Evolutionary conservation across 1,140 invertebrate species (phyloP).

Genomic region (Physella acuta): DNA sequence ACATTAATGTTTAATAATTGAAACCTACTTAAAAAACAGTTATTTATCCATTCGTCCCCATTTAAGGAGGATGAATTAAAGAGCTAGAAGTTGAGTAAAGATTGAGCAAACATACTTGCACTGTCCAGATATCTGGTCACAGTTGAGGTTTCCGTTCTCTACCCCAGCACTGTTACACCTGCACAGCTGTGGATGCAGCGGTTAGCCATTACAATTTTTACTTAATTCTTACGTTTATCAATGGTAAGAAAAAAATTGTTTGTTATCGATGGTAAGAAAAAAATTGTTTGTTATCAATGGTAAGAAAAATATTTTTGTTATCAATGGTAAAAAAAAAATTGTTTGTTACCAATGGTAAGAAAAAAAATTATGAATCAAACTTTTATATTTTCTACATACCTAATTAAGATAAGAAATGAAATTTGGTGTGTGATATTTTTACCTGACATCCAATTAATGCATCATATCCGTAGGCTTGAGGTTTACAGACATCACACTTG

Average conservation of each 20-base stretch:
- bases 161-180: constrained; percentile 85
- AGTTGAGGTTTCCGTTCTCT: constrained; percentile 75
- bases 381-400: not conserved
- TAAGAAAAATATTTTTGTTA: constrained; percentile 28
- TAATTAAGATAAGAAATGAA: not conserved
- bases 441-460: constrained; percentile 88
- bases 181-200: constrained; percentile 67
- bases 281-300: too few relatives aligned
- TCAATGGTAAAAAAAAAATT: not conserved
- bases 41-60: too few relatives aligned
- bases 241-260: too few relatives aligned
- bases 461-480: constrained; percentile 89
- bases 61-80: too few relatives aligned
- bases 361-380: not conserved
- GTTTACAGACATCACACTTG: constrained; percentile 83
- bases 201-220: too few relatives aligned
- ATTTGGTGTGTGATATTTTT: constrained; percentile 27
- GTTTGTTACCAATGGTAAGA: not conserved
- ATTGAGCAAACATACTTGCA: constrained; percentile 51
- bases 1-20: too few relatives aligned
- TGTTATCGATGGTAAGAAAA: too few relatives aligned
- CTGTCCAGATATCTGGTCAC: constrained; percentile 81
- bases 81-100: too few relatives aligned
- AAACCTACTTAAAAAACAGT: too few relatives aligned
- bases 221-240: too few relatives aligned